Percentiles rank a stretch among this genome's conserved stretches.
Evolutionary conservation across 92 coral and sea anemone genomes (phyloP).

Genomic region (Zoanthus gigantus): DNA sequence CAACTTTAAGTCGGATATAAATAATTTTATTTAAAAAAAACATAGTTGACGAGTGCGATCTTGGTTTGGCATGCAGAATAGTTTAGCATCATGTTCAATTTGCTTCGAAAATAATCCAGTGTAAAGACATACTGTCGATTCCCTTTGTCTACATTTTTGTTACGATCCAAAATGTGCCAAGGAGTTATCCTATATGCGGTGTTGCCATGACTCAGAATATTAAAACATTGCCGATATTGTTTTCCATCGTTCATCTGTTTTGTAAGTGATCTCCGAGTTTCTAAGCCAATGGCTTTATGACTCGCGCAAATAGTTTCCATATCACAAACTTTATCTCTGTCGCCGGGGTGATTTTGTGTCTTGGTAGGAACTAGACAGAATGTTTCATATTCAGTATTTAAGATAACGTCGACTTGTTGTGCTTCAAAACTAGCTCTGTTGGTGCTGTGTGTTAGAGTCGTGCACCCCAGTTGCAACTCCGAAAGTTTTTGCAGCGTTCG

Average conservation of each 20-base stretch:
- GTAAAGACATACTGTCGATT: not conserved
- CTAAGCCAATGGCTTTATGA: not conserved
- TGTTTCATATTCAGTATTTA: no score
- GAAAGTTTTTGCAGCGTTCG: no score
- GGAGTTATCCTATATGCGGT: not conserved
- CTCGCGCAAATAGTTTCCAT: not conserved
- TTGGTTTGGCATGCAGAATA: no score
- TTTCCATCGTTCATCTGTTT: not conserved
- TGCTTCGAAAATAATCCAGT: not conserved
- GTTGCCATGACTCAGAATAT: not conserved
- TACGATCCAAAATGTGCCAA: not conserved
- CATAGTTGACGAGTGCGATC: no score
- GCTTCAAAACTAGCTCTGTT: no score
- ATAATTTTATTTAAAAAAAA: no score
- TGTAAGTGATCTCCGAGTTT: not conserved
- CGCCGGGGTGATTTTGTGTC: not conserved
- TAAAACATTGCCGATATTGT: not conserved
- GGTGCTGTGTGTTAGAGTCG: no score
- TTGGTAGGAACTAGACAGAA: no score
- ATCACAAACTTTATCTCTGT: not conserved
- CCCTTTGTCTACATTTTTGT: not conserved
- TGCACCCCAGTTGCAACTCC: no score
- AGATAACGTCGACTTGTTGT: no score
- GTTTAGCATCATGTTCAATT: not conserved
- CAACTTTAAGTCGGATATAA: no score